Evolutionary conservation across 2,888 invertebrate species (phyloP), one percentile per base, ranked within the genome.

Genomic region (Apodemia mormo): DNA sequence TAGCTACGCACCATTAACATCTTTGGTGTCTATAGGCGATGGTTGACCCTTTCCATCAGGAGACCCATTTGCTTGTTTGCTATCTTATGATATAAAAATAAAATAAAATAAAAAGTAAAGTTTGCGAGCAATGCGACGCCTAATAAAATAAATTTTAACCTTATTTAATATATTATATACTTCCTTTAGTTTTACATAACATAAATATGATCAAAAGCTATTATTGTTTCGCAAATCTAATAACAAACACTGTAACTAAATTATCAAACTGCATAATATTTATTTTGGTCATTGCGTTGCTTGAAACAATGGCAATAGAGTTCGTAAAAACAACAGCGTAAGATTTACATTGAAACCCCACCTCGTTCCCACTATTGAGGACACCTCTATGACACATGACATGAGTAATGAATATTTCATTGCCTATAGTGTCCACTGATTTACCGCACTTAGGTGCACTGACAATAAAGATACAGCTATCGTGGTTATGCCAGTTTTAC

Each of bases 361-460:
- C 79, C 77, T 81, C 80, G 80, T 82, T 80, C 78, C 78, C 80
- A 77, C 74, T 77, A 75, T 76, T 76, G 77, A 80, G 81, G 80
- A 82, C 79, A 81, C 85, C 83, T 82, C 82, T 82, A 77, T 85
- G 87, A 85, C 88, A 84, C 81, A 78, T 89, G 68, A 68, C 68
- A 68, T 65, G 88, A 89, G 84, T 85, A 85, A 92, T 90, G 89
- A 87, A 86, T 88, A 86, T 92, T 92, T 90, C 90, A 92, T 92
- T 91, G 85, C 82, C 83, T 79, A 80, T 81, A 74, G 85, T 81
- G 77, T 85, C 87, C 86, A 86, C 87, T 64, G 81, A 74, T 73
- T 75, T 71, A 76, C 72, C 80, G 80, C 80, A 80, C 76, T 77
- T 74, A 40, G n/a, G 30, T 49, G 49, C 49, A 49, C 12, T 49